Evolutionary conservation across 1,140 invertebrate genomes (phyloP).

Genomic region (Drosophila kanapiae): DNA sequence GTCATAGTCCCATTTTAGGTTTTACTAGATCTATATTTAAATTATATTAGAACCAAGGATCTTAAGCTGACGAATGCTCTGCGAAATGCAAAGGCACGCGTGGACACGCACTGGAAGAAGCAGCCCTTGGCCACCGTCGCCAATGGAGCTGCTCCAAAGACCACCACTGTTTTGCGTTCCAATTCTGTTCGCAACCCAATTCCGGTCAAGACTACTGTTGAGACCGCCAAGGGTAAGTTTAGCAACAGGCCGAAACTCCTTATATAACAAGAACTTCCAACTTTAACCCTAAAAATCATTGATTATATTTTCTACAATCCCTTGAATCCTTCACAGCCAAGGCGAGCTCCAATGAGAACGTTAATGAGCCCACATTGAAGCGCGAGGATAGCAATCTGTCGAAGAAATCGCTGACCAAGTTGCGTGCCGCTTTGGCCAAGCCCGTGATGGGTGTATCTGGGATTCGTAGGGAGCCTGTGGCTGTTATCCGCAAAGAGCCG

Average conservation of each 20-base stretch:
- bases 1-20: background rate
- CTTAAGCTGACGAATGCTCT: conserved; percentile 65
- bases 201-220: conserved; percentile 38
- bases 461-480: conserved; percentile 20
- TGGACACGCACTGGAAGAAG: conserved; percentile 84
- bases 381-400: conserved; percentile 82
- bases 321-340: conserved; percentile 33
- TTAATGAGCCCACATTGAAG: conserved; percentile 48
- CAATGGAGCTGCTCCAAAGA: conserved; percentile 29
- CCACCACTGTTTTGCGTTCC: conserved; percentile 56
- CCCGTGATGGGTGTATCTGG: conserved; percentile 37
- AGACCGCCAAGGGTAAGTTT: conserved; percentile 61
- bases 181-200: conserved; percentile 63
- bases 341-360: conserved; percentile 50
- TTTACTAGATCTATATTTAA: too few relatives aligned
- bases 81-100: conserved; percentile 72
- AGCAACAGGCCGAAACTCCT: background rate
- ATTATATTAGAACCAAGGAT: conserved; percentile 58
- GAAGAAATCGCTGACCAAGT: conserved; percentile 72
- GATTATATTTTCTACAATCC: background rate
- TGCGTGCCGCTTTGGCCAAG: conserved; percentile 73
- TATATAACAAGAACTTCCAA: background rate
- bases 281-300: too few relatives aligned
- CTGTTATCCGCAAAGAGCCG: conserved; percentile 21
- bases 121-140: conserved; percentile 40